A percentile compares a stretch with the other conserved stretches of the same genome.
phyloP scores from a whole-genome alignment of 2,888 invertebrate species.

The Saturnia japonica region DNA sequence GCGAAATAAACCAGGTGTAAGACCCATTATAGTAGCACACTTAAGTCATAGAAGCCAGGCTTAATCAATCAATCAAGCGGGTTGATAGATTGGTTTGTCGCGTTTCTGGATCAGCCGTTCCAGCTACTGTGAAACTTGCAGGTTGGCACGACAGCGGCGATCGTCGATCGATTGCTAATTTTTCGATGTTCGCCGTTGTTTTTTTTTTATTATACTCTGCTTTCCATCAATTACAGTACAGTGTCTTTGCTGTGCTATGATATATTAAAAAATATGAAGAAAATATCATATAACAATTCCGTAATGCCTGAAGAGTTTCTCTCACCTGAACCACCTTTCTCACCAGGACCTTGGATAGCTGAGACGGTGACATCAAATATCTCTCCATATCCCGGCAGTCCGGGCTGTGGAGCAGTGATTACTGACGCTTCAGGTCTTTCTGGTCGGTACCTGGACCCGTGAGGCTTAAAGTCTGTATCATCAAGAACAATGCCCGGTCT shows the following conservation, averaged over 20 bases:
- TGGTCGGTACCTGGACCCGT: constrained; percentile 68
- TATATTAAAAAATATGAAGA: neutral
- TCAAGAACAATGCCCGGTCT: constrained; percentile 93
- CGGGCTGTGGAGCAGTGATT: constrained; percentile 72
- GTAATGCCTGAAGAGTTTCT: neutral
- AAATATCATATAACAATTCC: neutral
- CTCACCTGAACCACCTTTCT: constrained; percentile 67
- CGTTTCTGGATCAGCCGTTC: no score
- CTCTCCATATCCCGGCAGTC: constrained; percentile 84
- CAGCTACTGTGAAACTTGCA: no score
- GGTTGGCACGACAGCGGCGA: no score
- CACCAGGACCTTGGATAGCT: constrained; percentile 92
- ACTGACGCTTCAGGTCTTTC: constrained; percentile 65
- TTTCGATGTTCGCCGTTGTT: no score
- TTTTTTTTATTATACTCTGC: no score
- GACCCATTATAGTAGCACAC: no score
- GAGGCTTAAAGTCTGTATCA: constrained; percentile 90
- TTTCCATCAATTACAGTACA: no score
- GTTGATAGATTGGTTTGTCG: no score
- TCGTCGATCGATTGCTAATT: no score
- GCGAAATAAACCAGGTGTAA: no score
- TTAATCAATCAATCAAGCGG: no score
- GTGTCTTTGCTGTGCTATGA: neutral
- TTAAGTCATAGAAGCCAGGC: no score
- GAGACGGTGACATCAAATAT: constrained; percentile 94